These are phyloP conservation scores for Thalassarche chlororhynchos DNA, from an alignment of 2,113 vertebrate genomes.

Conservation along the genomic window DNA sequence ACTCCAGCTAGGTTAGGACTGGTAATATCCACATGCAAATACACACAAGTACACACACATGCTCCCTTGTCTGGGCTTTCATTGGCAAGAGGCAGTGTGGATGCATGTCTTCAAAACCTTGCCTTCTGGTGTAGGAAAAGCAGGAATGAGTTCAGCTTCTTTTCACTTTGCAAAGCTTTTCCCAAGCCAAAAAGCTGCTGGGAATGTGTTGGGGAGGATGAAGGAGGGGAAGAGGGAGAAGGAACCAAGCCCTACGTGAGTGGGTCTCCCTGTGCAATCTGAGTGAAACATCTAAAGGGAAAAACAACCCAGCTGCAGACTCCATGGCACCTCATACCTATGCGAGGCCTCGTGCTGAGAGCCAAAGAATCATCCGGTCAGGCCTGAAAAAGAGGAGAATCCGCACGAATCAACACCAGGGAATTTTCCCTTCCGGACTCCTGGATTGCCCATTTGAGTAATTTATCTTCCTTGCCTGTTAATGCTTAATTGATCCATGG, in stretches of 20 bases:
- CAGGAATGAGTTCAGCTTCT: background rate
- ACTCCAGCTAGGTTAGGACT: background rate
- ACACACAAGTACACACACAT: background rate
- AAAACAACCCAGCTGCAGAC: background rate
- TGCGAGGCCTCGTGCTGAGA: background rate
- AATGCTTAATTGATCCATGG: background rate
- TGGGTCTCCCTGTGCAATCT: accelerated
- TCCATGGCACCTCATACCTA: background rate
- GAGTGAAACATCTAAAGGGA: background rate
- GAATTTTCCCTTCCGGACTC: background rate
- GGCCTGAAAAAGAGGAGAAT: background rate
- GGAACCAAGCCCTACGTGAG: background rate
- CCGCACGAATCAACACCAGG: background rate
- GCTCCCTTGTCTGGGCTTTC: background rate
- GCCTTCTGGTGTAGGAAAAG: background rate
- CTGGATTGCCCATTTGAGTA: background rate
- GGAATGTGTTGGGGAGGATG: background rate
- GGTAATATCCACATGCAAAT: background rate
- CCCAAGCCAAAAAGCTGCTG: background rate
- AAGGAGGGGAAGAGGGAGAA: background rate
- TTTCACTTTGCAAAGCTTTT: background rate
- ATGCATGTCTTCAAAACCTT: background rate
- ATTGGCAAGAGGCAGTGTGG: accelerated
- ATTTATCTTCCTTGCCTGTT: background rate
- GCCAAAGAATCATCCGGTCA: background rate